phyloP scores from a whole-genome alignment of 2,113 vertebrate species.

The Stercorarius parasiticus region DNA sequence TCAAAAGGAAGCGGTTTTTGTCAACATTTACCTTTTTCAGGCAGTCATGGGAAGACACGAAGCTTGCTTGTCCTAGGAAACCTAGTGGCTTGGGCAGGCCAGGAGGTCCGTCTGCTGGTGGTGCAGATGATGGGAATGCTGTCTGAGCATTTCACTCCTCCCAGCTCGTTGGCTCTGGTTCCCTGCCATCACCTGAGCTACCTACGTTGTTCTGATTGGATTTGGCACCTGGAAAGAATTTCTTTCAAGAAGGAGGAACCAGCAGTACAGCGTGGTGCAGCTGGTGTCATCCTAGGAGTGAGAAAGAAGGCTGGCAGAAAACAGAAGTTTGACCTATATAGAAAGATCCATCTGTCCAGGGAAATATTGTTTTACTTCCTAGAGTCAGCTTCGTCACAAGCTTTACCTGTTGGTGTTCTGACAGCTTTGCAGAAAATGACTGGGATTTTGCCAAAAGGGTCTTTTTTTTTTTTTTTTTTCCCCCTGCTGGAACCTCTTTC shows the following conservation, averaged over 20 bases:
- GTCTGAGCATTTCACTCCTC: neutral
- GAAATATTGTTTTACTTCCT: neutral
- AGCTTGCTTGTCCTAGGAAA: neutral
- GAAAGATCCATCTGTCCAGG: conserved; percentile 1
- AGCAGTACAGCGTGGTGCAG: neutral
- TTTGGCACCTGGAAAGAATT: neutral
- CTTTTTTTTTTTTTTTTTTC: neutral
- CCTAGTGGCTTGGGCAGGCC: neutral
- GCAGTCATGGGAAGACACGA: neutral
- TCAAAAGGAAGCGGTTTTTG: neutral
- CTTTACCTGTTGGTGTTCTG: neutral
- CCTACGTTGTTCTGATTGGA: neutral
- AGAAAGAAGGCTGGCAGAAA: neutral
- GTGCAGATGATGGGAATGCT: neutral
- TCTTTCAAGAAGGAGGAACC: neutral
- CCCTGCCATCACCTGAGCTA: neutral
- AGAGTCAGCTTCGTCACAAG: neutral
- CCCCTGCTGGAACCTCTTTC: neutral
- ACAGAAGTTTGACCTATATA: conserved; percentile 38
- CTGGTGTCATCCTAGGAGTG: conserved; percentile 23
- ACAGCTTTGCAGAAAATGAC: neutral
- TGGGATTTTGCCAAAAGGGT: neutral
- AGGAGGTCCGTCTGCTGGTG: neutral
- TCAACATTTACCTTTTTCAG: neutral
- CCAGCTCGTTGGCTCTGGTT: neutral